Conservation (phyloP, 2,797 vertebrate species). For the Geotrypetes seraphini region DNA sequence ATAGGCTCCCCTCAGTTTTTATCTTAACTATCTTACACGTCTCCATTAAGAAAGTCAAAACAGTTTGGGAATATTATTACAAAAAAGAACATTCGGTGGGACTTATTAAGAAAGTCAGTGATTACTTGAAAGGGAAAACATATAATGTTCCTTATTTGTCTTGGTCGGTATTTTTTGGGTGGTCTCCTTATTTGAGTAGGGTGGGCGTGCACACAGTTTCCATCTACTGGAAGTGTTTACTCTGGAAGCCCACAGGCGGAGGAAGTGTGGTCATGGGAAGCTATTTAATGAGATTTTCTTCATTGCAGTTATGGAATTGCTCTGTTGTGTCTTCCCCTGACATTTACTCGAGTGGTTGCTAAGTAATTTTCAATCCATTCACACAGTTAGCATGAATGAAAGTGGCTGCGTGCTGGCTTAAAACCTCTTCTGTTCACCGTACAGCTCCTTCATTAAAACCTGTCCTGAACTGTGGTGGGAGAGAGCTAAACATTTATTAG, state of each 20-base stretch:
- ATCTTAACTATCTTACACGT: too few species aligned
- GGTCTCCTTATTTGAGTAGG: rapidly evolving
- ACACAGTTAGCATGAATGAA: conserved; percentile 13
- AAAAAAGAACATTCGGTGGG: too few species aligned
- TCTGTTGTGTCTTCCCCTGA: conserved; percentile 16
- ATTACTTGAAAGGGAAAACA: too few species aligned
- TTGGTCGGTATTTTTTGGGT: too few species aligned
- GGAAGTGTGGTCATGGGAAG: conserved; percentile 23
- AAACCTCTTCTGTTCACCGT: conserved; percentile 9
- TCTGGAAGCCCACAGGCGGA: conserved; percentile 16
- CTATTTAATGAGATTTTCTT: conserved; percentile 22
- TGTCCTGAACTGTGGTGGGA: not conserved
- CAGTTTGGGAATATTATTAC: too few species aligned
- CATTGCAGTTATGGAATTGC: conserved; percentile 16
- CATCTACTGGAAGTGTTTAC: conserved; percentile 7
- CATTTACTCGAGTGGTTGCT: conserved; percentile 29
- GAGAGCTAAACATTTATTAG: conserved; percentile 1
- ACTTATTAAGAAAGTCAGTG: too few species aligned
- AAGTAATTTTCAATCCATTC: conserved; percentile 22
- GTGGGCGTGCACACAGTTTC: not conserved
- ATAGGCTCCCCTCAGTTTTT: too few species aligned
- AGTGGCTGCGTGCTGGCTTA: conserved; percentile 2
- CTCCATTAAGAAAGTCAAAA: too few species aligned
- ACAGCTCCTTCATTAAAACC: conserved; percentile 2
- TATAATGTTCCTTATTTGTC: too few species aligned